These are phyloP conservation scores for Berghia stephanieae DNA, from an alignment of 1,140 invertebrate species.

Conservation along the genomic window DNA sequence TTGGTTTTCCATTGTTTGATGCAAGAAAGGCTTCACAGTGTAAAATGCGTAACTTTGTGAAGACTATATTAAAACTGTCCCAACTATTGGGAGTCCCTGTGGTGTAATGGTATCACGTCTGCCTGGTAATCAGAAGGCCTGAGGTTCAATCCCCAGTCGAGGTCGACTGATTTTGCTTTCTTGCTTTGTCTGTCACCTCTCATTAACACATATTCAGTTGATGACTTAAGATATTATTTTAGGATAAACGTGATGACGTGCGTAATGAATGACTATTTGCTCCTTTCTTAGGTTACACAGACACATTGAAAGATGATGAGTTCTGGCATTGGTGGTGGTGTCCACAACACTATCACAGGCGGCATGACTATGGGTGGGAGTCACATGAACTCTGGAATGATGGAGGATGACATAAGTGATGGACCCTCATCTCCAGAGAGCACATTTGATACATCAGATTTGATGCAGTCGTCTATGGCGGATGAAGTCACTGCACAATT, in stretches of 20 bases:
- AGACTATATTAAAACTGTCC: too few relatives aligned
- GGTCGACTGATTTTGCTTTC: neutral
- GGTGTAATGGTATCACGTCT: too few relatives aligned
- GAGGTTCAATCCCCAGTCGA: too few relatives aligned
- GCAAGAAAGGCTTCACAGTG: neutral
- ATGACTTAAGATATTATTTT: neutral
- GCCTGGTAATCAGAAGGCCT: too few relatives aligned
- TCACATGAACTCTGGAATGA: constrained; percentile 46
- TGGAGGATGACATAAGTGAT: constrained; percentile 57
- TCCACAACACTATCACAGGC: constrained; percentile 28
- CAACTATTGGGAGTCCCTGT: too few relatives aligned
- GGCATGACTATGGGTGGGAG: constrained; percentile 37
- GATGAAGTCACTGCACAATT: constrained; percentile 95
- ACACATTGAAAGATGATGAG: constrained; percentile 31
- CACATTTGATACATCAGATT: constrained; percentile 67
- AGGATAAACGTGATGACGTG: neutral
- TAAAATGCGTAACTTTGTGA: too few relatives aligned
- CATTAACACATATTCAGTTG: too few relatives aligned
- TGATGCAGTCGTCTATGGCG: constrained; percentile 67
- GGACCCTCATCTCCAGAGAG: constrained; percentile 67
- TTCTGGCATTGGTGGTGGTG: constrained; percentile 31
- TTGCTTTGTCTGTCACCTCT: neutral
- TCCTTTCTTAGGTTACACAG: neutral
- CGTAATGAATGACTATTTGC: neutral
- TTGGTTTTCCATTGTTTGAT: neutral